Evolutionary conservation across 2,888 invertebrate species (phyloP), one percentile per base, ranked within the genome.

Genomic region (Drosophila demipolita): DNA sequence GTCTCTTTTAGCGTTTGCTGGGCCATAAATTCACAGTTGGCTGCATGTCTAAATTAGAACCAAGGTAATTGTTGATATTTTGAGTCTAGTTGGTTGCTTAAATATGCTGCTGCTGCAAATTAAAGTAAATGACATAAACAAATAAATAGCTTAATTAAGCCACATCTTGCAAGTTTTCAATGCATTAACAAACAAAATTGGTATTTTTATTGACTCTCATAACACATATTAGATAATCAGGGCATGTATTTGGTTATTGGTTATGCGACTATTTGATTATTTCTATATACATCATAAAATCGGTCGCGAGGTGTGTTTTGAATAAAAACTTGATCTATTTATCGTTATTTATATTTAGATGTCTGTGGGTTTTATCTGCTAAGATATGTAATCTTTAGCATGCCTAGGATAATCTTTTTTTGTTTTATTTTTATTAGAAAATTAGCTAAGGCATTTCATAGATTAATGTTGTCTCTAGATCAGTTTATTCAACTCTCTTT

Each of bases 11-110:
- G 50, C 67, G 48, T 58, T 72, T 64, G 49, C 45, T 48, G 35
- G 80, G 60, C 77, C 73, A 87, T 89, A 87, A 85, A 87, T 85
- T 89, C 70, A 69, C 85, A 78, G 75, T 75, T 75, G 71, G 76
- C 78, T 71, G 71, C 66, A 64, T 67, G 57, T 35, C 52, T 32
- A 72, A 76, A 73, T 62, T 83, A 80, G 60, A 61, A 66, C 67
- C 45, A 55, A 66, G 54, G 59, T 71, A 78, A 80, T 78, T 80
- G 72, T 65, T 57, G 71, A 67, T 62, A 58, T 64, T 58, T 62
- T 55, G 58, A 29, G 23, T 20, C 45, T 45, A 65, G 54, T 55
- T 70, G 35, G 11, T 23, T 65, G 49, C 17, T 45, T 45, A 50
- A 78, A 61, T 50, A 62, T 36, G 54, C n/a, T 52, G 29, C 20